Evolutionary conservation across 2,113 vertebrate genomes (phyloP).

Genomic region (Lasiurus borealis): DNA sequence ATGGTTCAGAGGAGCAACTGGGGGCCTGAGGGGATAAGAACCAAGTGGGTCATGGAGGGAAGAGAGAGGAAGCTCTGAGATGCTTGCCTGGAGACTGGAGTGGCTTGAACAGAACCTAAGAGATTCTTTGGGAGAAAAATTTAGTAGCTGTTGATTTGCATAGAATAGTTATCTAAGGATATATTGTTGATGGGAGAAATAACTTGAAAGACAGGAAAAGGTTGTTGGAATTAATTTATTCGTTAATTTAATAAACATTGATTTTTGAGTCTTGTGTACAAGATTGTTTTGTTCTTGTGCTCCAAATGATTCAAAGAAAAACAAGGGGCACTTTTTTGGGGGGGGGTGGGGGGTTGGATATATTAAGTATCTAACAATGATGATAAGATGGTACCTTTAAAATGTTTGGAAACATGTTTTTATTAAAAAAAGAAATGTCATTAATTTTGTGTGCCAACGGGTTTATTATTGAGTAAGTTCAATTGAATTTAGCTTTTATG

Average conservation of each 20-base stretch:
- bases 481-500: conserved; percentile 47
- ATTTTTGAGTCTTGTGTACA: conserved; percentile 13
- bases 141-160: neutral
- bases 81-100: neutral
- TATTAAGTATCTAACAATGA: conserved; percentile 7
- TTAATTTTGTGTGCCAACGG: conserved; percentile 18
- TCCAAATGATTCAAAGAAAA: conserved; percentile 52
- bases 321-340: neutral
- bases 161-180: neutral
- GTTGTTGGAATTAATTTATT: neutral
- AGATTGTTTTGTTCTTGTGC: conserved; percentile 19
- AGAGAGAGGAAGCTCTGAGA: neutral
- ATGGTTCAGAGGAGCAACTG: neutral
- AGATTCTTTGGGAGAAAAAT: neutral
- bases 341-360: neutral
- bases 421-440: neutral
- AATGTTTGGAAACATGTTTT: conserved; percentile 3
- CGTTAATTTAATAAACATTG: conserved; percentile 7
- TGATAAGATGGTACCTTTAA: neutral
- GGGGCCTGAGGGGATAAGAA: neutral
- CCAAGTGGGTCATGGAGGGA: neutral
- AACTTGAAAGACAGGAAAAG: neutral
- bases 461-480: conserved; percentile 40
- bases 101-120: neutral
- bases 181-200: neutral